Base-by-base conservation (phyloP, 1,140 invertebrate genomes). In the Drosophila obscura region DNA sequence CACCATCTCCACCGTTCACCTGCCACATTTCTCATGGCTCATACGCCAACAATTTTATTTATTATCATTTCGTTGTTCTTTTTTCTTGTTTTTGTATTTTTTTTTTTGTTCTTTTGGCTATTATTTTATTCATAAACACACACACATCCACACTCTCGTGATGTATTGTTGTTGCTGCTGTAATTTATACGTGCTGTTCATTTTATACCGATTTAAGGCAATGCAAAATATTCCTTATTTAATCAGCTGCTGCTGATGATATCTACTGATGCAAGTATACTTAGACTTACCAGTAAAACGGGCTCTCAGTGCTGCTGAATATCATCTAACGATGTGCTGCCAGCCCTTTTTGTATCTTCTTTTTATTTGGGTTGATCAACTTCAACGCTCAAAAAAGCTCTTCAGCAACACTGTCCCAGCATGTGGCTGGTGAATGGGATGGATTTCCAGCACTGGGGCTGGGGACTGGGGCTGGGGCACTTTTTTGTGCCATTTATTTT, bases 161-260 rank as follows among this genome's bases (percentile, higher is more conserved):
- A 13, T 39, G 35, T 39, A 48, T 65, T 73, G 51, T 53, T 65
- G 57, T 48, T 76, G 80, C 39, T 66, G 62, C 55, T 78, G 69
- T 85, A 87, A 81, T 87, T 87, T 85, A 87, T 85, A 81, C 78
- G 78, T 87, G 81, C 71, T 87, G 81, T 85, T 85, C 87, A 87
- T 82, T 85, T 85, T 87, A 87, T 87, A 76, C 69, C 81, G 87
- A 85, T 85, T 87, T 85, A 81, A 85, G 87, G 81, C 82, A 87
- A 85, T 19, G 19, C 19, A 19, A 24, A 24, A 24, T 24, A 24
- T 24, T 24, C 22, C 2, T 3, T 24, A 24, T 24, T 24, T 24
- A 24, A 24, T 4, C 22, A 24, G 22, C 4, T 24, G 22, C 22
- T 24, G 22, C 2, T 24, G 22, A 1, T 24, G 22, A 24, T 24